Evolutionary conservation across 2,113 vertebrate species (phyloP), one percentile per base, ranked within the genome.

Genomic region (Isichthys henryi): DNA sequence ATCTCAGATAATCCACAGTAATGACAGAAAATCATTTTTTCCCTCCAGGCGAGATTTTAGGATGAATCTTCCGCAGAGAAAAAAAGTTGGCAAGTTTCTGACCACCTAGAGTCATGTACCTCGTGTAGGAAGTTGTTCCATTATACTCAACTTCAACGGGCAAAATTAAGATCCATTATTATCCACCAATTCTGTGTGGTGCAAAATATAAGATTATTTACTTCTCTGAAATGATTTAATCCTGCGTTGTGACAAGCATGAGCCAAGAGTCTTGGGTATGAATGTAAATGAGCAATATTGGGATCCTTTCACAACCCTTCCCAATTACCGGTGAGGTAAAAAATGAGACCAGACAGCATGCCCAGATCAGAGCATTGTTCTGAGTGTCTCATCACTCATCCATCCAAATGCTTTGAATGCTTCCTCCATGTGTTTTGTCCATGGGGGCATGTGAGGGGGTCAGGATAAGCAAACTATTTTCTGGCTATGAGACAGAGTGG

Each of bases 381-480:
- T 70, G 23, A 48, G 31, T n/a, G 27, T 45, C 45, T 48, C 27
- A 48, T 46, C 88, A 31, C 66, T 89, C 80, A 89, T 53, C 52
- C 88, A 91, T 91, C 91, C 35, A 62, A 87, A 50, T 89, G 84
- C 90, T 86, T 88, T 86, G 74, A 87, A 91, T 90, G 91, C 88
- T 82, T 91, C 89, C 90, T 91, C 86, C 86, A 62, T 53, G 56
- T 88, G 88, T 53, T 91, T 90, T 62, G 89, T 82, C 89, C 8
- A 43, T 19, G 48, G 27, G 88, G 46, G 19, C 52, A 74, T 53
- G 39, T 87, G 35, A 89, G 49, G 56, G 13, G 19, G 50, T 62
- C 82, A 83, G 87, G 88, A 90, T 92, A 88, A 88, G 91, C 86
- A 91, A 85, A 74, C 45, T 27, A 56, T 89, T 86, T 90, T 58